Evolutionary conservation across 2,888 invertebrate species (phyloP), one percentile per base, ranked within the genome.

Genomic region (Eustalomyia histrio): DNA sequence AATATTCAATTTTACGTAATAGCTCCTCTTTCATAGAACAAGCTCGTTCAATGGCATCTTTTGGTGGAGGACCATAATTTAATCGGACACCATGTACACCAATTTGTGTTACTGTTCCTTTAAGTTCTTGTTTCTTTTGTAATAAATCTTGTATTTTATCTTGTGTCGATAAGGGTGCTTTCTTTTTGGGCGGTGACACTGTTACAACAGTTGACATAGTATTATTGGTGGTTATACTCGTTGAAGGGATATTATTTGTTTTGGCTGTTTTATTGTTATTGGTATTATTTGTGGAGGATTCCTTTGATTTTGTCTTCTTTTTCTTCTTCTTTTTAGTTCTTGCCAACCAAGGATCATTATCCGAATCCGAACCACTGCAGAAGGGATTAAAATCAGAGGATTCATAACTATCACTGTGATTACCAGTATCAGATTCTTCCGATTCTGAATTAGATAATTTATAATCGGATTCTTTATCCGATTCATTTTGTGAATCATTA

Each of bases 381-480:
- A 96, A 97, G n/a, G 97, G 98, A 92, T 98, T 98, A 89, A 97
- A 97, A 91, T 97, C 97, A 78, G 95, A 95, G 85, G 95, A 95
- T 73, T 91, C 92, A 84, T 94, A 93, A 82, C 93, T 94, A 82
- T 92, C 92, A 1, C 92, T 91, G 24, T 88, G 88, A 53, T 74
- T 80, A 16, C 60, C 81, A 24, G 64, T 83, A 24, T 92, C 92
- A 35, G 91, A 92, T 52, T 93, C 92, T 69, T 87, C 87, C 1
- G 87, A 85, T 24, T 93, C 93, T 12, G 91, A 89, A 75, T 91
- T 90, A 60, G 86, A 86, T 2, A 87, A 69, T 84, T 90, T 90
- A 53, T 84, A 87, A 82, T 91, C 91, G 12, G 90, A 90, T 81
- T 88, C 88, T 75, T 85, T 81, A 35, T 74, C 87, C 2, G 87